These are phyloP conservation scores for Eurypyga helias DNA, from an alignment of 2,113 vertebrate species.

Conservation along the genomic window DNA sequence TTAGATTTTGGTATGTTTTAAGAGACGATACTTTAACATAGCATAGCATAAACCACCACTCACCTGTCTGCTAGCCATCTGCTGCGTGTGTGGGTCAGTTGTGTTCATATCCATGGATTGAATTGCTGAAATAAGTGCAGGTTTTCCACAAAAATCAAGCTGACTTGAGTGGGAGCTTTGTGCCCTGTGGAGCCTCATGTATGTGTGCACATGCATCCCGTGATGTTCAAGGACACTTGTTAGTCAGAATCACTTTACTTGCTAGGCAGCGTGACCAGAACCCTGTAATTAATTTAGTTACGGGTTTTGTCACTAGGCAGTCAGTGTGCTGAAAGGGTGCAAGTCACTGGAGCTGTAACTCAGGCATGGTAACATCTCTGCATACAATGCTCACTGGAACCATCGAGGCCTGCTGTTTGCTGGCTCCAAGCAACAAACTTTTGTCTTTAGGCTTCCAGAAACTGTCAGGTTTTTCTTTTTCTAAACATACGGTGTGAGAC, in stretches of 20 bases:
- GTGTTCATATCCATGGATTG: not conserved
- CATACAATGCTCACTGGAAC: not conserved
- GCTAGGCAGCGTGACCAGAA: not conserved
- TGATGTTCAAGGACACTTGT: not conserved
- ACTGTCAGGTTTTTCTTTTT: not conserved
- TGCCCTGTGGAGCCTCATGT: rapidly evolving
- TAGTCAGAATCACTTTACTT: constrained; percentile 18
- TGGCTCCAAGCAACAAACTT: not conserved
- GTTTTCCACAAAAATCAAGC: not conserved
- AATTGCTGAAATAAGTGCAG: not conserved
- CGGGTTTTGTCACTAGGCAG: not conserved
- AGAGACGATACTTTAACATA: not conserved
- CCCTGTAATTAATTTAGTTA: not conserved
- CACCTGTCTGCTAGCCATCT: not conserved
- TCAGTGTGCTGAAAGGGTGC: not conserved
- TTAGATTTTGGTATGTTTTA: not conserved
- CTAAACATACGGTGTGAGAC: not conserved
- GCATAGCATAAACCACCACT: not conserved
- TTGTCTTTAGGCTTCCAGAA: not conserved
- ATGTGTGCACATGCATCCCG: not conserved
- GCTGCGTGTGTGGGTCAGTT: not conserved
- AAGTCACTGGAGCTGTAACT: not conserved
- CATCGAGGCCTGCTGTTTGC: not conserved
- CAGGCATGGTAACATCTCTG: not conserved
- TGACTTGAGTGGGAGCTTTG: constrained; percentile 2